Base-by-base conservation (phyloP, 2,888 invertebrate genomes). In the Tromatobia lineatoria region DNA sequence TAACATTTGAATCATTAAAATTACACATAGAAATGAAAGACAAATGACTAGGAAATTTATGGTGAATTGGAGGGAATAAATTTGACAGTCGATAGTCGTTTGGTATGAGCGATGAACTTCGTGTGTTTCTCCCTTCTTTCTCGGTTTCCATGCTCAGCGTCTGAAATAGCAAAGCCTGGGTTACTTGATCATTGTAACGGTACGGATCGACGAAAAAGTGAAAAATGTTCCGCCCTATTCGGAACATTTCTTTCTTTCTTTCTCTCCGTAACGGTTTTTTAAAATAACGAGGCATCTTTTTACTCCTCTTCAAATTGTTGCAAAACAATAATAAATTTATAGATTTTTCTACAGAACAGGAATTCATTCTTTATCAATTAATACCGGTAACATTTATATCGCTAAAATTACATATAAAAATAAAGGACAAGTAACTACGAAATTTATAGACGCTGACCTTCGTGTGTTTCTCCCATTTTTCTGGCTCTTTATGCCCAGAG, bases 71-170 rank as follows among this genome's bases (percentile, higher is more conserved):
- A 25, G 34, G 42, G 42, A 42, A 42, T 71, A 42, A 71, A 57
- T 71, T 71, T 57, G 71, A 25, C 54, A 25, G 25, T 71, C 20
- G 54, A 23, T 34, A 25, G 25, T 71, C 20, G 71, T 54, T 57
- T 71, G n/a, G 71, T 38, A 57, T 71, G 38, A 70, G 29, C 50
- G 69, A 47, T 29, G 52, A 54, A 23, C 7, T 20, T 18, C 20
- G 20, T 23, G 20, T 54, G 25, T 25, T 61, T 54, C 52, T 15
- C 64, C 50, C 11, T 67, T 29, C 4, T 45, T 23, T 13, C 45
- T 20, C 20, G 11, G 18, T 73, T 66, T 66, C 18, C 23, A 34
- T 7, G 11, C 45, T 10, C 61, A 18, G 38, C 11, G 10, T 20
- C 23, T n/a, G 66, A 45, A 42, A 45, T 13, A 23, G 66, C 42